Evolutionary conservation across 2,888 invertebrate species (phyloP), one percentile per base, ranked within the genome.

Genomic region (Drosophila putrida): DNA sequence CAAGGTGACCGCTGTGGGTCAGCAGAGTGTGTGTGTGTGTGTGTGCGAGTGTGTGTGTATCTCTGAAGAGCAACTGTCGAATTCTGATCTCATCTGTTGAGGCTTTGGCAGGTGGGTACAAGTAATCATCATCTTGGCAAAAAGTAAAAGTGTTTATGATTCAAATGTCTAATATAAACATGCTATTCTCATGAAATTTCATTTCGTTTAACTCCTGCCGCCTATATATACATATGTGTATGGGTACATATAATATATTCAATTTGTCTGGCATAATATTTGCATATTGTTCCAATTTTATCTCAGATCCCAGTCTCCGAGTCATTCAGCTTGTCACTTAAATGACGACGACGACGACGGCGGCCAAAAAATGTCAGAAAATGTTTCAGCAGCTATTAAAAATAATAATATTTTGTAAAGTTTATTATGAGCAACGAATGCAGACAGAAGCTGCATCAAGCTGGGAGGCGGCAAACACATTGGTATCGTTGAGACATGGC

Each of bases 241-340:
- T 11, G 13, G 13, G 31, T 31, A 13, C n/a, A 13, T 31, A 15
- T 53, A 54, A 13, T 31, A 15, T 53, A 54, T 47, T 39, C 39
- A 41, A 60, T 54, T 38, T 41, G 38, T 50, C 49, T 33, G 59
- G 63, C 54, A 53, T 36, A 25, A 33, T 54, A 63, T 65, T 82
- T 76, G 71, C 80, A 82, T 80, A 82, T 80, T 82, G 80, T 80
- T 76, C 80, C 83, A 82, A 71, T 80, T 80, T 80, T 76, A 74
- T 80, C 74, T 64, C 63, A 35, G 54, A 39, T 44, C 55, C 63
- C 15, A 36, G 62, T 63, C 55, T 59, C 25, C 20, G 62, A 49
- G 36, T 59, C 65, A 67, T 61, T 61, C 75, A 15, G 47, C 33
- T 39, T 62, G 58, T 46, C 65, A 59, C 39, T 58, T 61, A 33